Base-by-base conservation (phyloP, 1,140 invertebrate species). In the Charaxes varanes region DNA sequence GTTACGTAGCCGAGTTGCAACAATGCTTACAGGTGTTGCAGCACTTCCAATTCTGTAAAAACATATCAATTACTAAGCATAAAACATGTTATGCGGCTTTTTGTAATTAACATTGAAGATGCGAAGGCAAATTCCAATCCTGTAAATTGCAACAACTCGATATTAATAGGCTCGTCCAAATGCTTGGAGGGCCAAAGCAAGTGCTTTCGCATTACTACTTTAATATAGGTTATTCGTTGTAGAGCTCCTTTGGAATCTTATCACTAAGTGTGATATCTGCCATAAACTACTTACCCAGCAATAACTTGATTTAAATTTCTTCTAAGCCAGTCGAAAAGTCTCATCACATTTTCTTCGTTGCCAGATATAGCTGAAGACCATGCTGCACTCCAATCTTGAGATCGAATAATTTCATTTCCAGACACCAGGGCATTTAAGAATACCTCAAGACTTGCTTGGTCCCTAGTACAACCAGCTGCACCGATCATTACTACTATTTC, bases 401-500 rank as follows among this genome's bases (percentile, higher is more conserved):
- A 46, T 44, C 85, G 68, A 4, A 87, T 84, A 6, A 69, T 63
- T 8, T 78, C 56, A 33, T 61, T 26, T 2, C 52, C 47, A 47
- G 38, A 54, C 2, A 64, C 57, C 46, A 82, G 66, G 16, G 54
- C 72, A 43, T 62, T 52, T 14, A 66, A 54, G 53, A 55, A 87
- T 38, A 11, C 65, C 22, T 74, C 64, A 21, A 86, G 71, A 36
- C 58, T 62, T 2, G 22, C 35, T 7, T 68, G 47, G 38, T 87
- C 62, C 11, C 68, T 74, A 0, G 88, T 86, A 40, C 90, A 91
- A 4, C 88, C 88, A 6, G 90, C 81, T 0, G 85, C 80, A 38
- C 59, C 71, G n/a, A 90, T 62, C 64, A 91, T 85, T 2, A 87
- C 79, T 0, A 86, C 51, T 61, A 87, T 82, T 48, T 90, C 88